Evolutionary conservation across 2,113 vertebrate genomes (phyloP).

Genomic region (Ctenodactylus gundi): DNA sequence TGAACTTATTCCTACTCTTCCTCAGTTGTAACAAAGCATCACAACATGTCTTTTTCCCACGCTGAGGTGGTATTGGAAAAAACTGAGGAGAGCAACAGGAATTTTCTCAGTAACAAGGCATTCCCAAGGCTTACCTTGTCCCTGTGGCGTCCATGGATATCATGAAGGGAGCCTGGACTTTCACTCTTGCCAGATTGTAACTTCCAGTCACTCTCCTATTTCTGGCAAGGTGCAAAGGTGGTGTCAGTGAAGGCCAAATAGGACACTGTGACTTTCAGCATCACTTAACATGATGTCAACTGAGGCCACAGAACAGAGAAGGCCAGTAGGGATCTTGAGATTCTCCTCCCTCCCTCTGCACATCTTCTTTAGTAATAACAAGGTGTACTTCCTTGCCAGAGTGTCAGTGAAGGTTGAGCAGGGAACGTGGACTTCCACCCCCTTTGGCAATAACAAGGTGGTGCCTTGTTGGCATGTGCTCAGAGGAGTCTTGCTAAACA

Average conservation of each 20-base stretch:
- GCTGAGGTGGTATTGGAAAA: not conserved
- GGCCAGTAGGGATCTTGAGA: not conserved
- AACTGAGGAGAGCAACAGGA: constrained; percentile 2
- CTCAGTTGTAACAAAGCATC: not conserved
- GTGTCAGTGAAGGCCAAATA: constrained; percentile 12
- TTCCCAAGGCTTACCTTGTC: not conserved
- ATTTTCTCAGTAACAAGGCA: not conserved
- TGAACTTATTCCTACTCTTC: constrained; percentile 29
- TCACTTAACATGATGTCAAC: not conserved
- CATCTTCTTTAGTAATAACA: constrained; percentile 22
- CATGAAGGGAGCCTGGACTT: not conserved
- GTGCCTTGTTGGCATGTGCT: not conserved
- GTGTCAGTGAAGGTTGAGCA: not conserved
- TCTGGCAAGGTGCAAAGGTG: not conserved
- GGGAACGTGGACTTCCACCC: not conserved
- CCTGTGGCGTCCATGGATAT: not conserved
- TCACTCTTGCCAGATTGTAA: not conserved
- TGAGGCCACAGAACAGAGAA: constrained; percentile 7
- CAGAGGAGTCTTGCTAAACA: constrained; percentile 24
- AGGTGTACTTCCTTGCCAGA: not conserved
- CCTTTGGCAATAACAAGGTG: constrained; percentile 15
- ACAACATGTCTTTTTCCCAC: not conserved
- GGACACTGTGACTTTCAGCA: not conserved
- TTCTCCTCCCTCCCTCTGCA: not conserved
- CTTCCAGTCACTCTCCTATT: not conserved